A percentile compares a stretch with the other conserved stretches of the same genome.
phyloP scores from a whole-genome alignment of 2,888 invertebrate genomes.

The Stenodera caucasica region DNA sequence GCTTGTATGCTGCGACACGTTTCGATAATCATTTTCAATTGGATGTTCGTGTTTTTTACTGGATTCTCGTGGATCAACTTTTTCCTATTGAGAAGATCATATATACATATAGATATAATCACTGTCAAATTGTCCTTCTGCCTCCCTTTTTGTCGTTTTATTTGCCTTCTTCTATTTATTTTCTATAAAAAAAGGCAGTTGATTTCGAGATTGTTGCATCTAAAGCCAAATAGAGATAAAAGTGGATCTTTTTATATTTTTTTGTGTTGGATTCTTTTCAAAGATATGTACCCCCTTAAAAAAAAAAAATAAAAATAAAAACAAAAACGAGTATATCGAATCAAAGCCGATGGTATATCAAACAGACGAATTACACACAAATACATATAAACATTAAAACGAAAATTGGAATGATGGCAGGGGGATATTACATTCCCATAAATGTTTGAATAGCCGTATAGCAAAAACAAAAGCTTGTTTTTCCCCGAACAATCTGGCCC shows the following conservation, averaged over 20 bases:
- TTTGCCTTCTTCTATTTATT: not conserved
- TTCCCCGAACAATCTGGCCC: constrained; percentile 50
- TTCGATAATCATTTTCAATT: constrained; percentile 14
- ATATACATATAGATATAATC: not conserved
- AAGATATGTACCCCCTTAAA: not conserved
- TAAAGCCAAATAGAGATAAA: not conserved
- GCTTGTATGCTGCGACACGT: constrained; percentile 22
- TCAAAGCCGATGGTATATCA: constrained; percentile 1
- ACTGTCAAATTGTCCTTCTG: not conserved
- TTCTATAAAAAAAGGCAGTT: not conserved
- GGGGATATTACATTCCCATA: constrained; percentile 26
- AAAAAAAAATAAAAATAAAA: not conserved
- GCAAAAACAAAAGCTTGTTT: constrained; percentile 34
- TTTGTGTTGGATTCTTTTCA: not conserved
- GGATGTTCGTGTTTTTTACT: constrained; percentile 21
- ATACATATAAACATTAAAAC: not conserved
- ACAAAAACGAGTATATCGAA: not conserved
- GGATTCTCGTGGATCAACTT: constrained; percentile 14
- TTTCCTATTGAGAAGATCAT: not conserved
- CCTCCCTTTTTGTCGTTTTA: not conserved
- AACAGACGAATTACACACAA: not conserved
- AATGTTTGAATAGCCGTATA: constrained; percentile 27
- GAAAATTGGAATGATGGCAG: not conserved
- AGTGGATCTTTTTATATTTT: not conserved
- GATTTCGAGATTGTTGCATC: no score